Conservation (phyloP, 2,888 invertebrate genomes). For the Rosalia funebris region DNA sequence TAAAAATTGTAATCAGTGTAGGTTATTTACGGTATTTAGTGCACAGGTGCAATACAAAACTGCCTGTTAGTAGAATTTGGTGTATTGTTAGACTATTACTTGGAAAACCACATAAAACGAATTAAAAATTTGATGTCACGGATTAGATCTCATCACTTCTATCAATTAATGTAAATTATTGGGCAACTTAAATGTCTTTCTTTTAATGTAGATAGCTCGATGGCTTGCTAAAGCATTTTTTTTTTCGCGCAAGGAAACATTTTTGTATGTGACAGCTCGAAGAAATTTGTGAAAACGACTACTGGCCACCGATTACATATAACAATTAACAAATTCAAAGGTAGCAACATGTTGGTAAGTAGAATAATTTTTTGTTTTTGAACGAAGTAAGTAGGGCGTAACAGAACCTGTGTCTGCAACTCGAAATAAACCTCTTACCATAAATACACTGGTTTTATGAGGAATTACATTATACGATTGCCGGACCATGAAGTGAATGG, state of each 20-base stretch:
- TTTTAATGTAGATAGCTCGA: not conserved
- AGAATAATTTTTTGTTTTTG: constrained; percentile 1
- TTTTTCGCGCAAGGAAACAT: not conserved
- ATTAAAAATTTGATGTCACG: no score
- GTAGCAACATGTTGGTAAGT: not conserved
- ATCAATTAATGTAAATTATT: not conserved
- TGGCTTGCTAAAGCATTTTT: not conserved
- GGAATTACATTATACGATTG: not conserved
- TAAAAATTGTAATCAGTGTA: no score
- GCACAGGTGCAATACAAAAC: no score
- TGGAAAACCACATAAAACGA: no score
- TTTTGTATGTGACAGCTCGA: not conserved
- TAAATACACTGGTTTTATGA: not conserved
- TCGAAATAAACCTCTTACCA: not conserved
- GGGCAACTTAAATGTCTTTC: not conserved
- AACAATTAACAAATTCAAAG: not conserved
- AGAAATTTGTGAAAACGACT: not conserved
- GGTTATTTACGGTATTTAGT: no score
- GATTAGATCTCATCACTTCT: no score
- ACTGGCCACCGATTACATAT: not conserved
- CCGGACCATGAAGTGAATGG: not conserved
- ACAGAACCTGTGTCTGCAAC: not conserved
- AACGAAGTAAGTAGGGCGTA: not conserved
- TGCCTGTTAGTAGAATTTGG: no score
- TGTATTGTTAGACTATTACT: no score